These are phyloP conservation scores for Pocillopora damicornis DNA, from an alignment of 64 coral and sea anemone species.

Conservation along the genomic window DNA sequence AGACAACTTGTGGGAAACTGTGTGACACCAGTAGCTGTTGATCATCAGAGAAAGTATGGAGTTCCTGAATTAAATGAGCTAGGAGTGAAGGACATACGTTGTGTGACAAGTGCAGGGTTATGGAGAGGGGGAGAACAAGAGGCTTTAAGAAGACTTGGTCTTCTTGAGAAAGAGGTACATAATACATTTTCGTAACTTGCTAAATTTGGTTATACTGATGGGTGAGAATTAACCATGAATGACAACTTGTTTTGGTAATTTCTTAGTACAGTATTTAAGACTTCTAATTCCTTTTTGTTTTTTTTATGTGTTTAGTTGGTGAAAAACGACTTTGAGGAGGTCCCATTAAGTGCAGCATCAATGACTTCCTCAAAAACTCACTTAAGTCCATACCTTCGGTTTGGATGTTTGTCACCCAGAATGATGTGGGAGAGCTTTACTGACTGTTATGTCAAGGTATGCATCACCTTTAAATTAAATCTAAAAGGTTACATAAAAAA, in stretches of 20 bases:
- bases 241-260: background rate
- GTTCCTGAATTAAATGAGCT: conserved; percentile 50
- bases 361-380: conserved; percentile 17
- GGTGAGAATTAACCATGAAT: too few species aligned
- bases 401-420: conserved; percentile 57
- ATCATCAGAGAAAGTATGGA: background rate
- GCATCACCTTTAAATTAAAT: background rate
- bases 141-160: conserved; percentile 17
- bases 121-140: conserved; percentile 65
- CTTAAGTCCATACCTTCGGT: conserved; percentile 56
- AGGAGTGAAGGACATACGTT: conserved; percentile 34
- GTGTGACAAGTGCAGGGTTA: background rate
- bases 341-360: conserved; percentile 6
- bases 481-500: too few species aligned
- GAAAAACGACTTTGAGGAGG: conserved; percentile 35
- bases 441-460: conserved; percentile 37
- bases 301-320: conserved; percentile 11
- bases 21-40: conserved; percentile 20
- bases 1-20: background rate
- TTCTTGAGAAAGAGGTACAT: conserved; percentile 26
- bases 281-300: background rate
- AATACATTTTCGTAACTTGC: background rate
- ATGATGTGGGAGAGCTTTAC: conserved; percentile 21
- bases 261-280: background rate
- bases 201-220: too few species aligned